phyloP scores from a whole-genome alignment of 2,113 vertebrate genomes.

The Istiophorus platypterus region DNA sequence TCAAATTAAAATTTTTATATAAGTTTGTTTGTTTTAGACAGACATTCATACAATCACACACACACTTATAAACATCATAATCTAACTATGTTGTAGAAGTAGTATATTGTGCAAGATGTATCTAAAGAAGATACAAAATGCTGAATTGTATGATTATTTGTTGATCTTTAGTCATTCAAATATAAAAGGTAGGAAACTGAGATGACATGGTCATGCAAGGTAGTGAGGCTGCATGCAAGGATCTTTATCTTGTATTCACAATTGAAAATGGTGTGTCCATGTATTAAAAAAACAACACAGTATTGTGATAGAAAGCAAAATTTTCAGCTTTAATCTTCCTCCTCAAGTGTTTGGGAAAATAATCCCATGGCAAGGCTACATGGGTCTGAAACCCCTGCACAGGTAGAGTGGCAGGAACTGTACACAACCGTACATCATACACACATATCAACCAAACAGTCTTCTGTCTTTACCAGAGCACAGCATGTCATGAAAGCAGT shows the following conservation, averaged over 20 bases:
- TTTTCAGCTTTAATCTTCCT: not conserved
- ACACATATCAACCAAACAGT: slow-evolving; percentile 12
- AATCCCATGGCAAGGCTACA: not conserved
- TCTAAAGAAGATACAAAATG: not conserved
- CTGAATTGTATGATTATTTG: not conserved
- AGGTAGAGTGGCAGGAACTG: not conserved
- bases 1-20: slow-evolving; percentile 33
- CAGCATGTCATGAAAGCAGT: not conserved
- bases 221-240: not conserved
- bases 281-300: too few species aligned
- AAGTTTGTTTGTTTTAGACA: not conserved
- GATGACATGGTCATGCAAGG: not conserved
- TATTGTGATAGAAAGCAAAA: not conserved
- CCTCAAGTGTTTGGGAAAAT: not conserved
- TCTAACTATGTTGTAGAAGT: not conserved
- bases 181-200: not conserved
- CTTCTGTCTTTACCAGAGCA: slow-evolving; percentile 5
- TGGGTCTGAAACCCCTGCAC: not conserved
- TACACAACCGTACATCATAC: not conserved
- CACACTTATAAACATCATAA: not conserved
- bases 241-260: not conserved
- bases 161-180: not conserved
- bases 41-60: not conserved
- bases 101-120: not conserved
- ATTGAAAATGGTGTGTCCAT: too few species aligned